Evolutionary conservation across 2,797 vertebrate genomes (phyloP), one percentile per base, ranked within the genome.

Genomic region (Eospalax fontanierii): DNA sequence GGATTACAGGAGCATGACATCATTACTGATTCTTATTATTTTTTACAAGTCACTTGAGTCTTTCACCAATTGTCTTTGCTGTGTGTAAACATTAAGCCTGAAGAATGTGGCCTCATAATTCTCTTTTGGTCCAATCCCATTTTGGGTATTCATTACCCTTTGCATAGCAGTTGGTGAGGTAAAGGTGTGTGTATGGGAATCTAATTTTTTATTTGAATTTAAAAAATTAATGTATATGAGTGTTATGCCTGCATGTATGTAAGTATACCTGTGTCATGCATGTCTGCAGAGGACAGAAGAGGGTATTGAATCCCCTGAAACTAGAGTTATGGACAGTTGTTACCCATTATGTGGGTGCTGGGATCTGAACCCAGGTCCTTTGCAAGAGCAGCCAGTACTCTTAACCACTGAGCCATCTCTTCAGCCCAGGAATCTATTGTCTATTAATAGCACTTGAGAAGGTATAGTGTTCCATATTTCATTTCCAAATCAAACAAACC

Each of bases 401-500:
- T n/a, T n/a, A n/a, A 54, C 50, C 50, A 54, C 50, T 54, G 14
- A 54, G 50, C 50, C 50, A 54, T 54, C 50, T 54, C 50, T 54
- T 2, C 50, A 54, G 50, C 50, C 50, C 50, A 86, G n/a, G 18
- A 6, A 83, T 80, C 16, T 87, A 89, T 87, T 43, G 19, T 84
- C 90, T 91, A 93, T 40, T 82, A 50, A n/a, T n/a, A 92, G 82
- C 30, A 84, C 11, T 78, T 46, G 66, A 50, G 30, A 30, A 90
- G n/a, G 59, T 87, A 75, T 12, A 75, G 9, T 21, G 8, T 38
- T 18, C 40, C 68, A 46, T 63, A 87, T 84, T 95, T 91, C 87
- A 78, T 80, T 35, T 82, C 54, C 73, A 94, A 95, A 87, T 87
- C 54, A 95, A 93, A 94, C 46, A 91, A 95, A 96, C 6, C 68